These are phyloP conservation scores for Yoshiicerus persimilis DNA, from an alignment of 1,140 invertebrate species.

Conservation along the genomic window DNA sequence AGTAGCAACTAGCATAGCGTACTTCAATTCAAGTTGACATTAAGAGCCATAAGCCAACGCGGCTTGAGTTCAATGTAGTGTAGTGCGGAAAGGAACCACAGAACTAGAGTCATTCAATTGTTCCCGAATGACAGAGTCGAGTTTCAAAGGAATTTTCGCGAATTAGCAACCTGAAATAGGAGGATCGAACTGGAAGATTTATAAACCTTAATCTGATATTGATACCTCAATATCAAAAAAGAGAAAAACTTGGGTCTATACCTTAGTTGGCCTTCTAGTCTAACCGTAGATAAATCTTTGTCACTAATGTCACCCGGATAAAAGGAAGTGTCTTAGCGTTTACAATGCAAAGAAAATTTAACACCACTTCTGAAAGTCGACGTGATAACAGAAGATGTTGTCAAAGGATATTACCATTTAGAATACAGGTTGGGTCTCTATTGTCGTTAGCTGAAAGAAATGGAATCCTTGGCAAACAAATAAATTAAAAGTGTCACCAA, in stretches of 20 bases:
- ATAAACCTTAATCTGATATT: not conserved
- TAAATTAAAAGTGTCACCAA: not conserved
- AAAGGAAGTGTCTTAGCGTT: not conserved
- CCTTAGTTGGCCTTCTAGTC: not conserved
- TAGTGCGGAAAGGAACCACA: not conserved
- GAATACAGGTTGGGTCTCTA: not conserved
- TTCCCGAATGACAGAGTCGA: not conserved
- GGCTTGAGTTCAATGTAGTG: not conserved
- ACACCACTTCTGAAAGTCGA: not conserved
- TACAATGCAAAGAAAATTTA: not conserved
- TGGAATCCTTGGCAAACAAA: not conserved
- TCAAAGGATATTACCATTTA: not conserved
- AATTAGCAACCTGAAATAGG: conserved; percentile 9
- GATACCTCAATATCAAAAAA: not conserved
- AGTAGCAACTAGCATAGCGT: not conserved
- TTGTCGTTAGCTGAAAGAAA: not conserved
- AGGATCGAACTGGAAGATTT: not conserved
- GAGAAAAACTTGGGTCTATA: not conserved
- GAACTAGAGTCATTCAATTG: not conserved
- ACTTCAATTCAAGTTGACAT: not conserved
- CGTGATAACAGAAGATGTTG: not conserved
- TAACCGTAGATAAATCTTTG: not conserved
- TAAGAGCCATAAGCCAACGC: not conserved
- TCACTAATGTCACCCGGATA: not conserved
- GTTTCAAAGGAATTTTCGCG: not conserved